Evolutionary conservation across 2,797 vertebrate genomes (phyloP).

Genomic region (Mus spretus): DNA sequence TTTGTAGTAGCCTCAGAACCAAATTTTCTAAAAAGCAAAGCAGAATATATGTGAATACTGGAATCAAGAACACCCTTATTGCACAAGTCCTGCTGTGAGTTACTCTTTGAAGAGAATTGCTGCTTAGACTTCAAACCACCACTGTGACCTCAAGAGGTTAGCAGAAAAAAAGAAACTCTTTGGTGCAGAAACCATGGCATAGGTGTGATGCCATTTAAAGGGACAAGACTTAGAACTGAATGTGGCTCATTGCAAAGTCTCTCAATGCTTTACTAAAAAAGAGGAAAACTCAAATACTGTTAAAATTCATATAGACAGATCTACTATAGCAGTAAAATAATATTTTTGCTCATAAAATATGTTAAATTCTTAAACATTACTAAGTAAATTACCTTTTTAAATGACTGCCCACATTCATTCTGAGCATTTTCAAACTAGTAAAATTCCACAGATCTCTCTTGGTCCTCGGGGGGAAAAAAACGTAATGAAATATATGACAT

Average conservation of each 20-base stretch:
- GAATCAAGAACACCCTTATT: constrained; percentile 22
- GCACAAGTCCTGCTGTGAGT: constrained; percentile 52
- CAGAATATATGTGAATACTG: constrained; percentile 72
- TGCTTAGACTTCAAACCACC: constrained; percentile 80
- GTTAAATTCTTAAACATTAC: constrained; percentile 36
- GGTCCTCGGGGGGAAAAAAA: not conserved
- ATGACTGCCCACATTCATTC: not conserved
- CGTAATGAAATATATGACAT: constrained; percentile 6
- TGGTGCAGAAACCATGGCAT: constrained; percentile 79
- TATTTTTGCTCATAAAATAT: constrained; percentile 59
- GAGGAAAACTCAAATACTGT: constrained; percentile 72
- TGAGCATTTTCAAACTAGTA: constrained; percentile 24
- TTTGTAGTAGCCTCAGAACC: constrained; percentile 70
- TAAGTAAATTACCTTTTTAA: constrained; percentile 53
- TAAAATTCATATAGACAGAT: constrained; percentile 75
- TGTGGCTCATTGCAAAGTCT: constrained; percentile 82
- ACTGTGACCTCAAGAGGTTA: constrained; percentile 77
- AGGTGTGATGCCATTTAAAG: constrained; percentile 82
- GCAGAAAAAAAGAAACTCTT: constrained; percentile 73
- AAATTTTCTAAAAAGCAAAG: constrained; percentile 82
- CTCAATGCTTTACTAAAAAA: constrained; percentile 75
- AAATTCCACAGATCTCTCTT: not conserved
- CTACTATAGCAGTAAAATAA: constrained; percentile 64
- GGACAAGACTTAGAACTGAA: constrained; percentile 78
- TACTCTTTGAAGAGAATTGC: constrained; percentile 78